Conservation (phyloP, 2,888 invertebrate species). For the Stegana nigrithorax region DNA sequence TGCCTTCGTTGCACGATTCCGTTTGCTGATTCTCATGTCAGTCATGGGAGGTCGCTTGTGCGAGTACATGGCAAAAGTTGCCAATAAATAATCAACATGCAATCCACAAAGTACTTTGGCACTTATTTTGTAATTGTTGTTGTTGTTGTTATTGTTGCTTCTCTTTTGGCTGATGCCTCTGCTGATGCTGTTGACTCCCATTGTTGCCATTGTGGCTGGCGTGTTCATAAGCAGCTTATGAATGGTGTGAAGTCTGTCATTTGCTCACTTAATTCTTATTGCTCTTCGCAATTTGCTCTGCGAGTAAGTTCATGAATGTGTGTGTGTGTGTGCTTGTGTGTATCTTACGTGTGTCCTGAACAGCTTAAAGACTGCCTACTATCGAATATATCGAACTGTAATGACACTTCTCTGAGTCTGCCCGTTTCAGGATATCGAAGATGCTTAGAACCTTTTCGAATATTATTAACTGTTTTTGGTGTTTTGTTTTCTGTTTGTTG, state of each 20-base stretch:
- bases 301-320: no score
- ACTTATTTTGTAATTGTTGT: neutral
- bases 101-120: neutral
- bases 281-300: neutral
- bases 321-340: no score
- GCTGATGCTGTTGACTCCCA: neutral
- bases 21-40: no score
- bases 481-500: no score
- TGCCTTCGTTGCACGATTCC: no score
- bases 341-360: no score
- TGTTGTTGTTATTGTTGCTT: neutral
- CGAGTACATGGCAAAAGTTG: neutral
- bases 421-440: no score
- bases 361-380: no score
- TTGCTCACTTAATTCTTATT: neutral
- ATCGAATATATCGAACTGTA: no score
- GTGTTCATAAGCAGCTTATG: conserved; percentile 7
- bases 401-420: no score
- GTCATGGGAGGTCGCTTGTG: neutral
- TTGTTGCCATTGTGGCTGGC: neutral
- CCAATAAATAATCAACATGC: conserved; percentile 11
- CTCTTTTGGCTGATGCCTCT: neutral
- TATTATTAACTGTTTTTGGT: no score
- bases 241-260: conserved; percentile 9
- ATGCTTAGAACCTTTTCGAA: no score